phyloP scores from a whole-genome alignment of 2,888 invertebrate species.

The Drosophila hamatofila region DNA sequence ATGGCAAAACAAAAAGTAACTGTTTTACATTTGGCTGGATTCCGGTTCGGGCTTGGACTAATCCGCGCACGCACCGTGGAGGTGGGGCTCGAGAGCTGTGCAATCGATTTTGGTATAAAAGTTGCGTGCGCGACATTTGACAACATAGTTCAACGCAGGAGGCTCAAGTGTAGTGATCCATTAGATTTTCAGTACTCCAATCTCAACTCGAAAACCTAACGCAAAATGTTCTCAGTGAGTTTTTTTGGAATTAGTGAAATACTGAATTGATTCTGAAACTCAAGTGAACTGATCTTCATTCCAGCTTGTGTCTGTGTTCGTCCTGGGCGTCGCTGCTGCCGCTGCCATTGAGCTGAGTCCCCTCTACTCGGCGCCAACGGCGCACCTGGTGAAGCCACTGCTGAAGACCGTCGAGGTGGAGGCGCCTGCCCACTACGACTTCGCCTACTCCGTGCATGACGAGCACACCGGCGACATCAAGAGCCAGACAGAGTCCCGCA shows the following conservation, averaged over 20 bases:
- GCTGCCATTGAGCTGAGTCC: constrained; percentile 78
- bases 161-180: constrained; percentile 76
- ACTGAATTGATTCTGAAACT: not conserved
- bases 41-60: constrained; percentile 68
- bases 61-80: constrained; percentile 48
- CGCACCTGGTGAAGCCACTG: constrained; percentile 72
- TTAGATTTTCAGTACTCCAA: constrained; percentile 20
- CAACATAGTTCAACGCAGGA: constrained; percentile 84
- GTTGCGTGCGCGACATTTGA: constrained; percentile 77
- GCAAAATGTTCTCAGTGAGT: constrained; percentile 66
- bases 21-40: constrained; percentile 70
- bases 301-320: constrained; percentile 77
- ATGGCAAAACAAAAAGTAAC: constrained; percentile 57
- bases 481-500: constrained; percentile 86
- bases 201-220: constrained; percentile 19
- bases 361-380: constrained; percentile 66
- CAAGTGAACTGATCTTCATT: constrained; percentile 8
- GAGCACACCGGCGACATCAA: constrained; percentile 86
- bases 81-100: constrained; percentile 38
- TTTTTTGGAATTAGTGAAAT: too few species aligned
- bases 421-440: constrained; percentile 86
- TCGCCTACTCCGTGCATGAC: constrained; percentile 86
- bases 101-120: constrained; percentile 77
- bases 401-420: constrained; percentile 82
- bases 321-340: constrained; percentile 75